Percentiles rank a stretch among this genome's conserved stretches.
phyloP scores from a whole-genome alignment of 2,113 vertebrate genomes.

The Osmerus eperlanus region DNA sequence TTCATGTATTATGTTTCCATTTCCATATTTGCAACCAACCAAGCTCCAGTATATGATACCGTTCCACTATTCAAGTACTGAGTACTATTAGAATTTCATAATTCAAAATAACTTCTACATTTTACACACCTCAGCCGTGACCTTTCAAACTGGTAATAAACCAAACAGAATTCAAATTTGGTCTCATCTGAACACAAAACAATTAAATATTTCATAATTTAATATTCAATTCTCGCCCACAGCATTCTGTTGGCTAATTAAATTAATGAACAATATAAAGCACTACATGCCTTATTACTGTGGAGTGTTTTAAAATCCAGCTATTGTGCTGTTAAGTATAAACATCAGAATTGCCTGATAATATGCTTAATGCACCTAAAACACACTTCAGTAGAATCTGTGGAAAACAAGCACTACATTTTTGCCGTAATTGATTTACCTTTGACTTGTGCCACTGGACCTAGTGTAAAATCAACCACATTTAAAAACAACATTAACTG shows the following conservation, averaged over 20 bases:
- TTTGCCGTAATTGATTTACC: constrained; percentile 64
- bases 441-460: constrained; percentile 40
- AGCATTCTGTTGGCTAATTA: constrained; percentile 48
- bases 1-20: too few relatives aligned
- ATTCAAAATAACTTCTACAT: too few relatives aligned
- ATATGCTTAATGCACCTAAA: constrained; percentile 43
- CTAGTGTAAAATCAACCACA: constrained; percentile 46
- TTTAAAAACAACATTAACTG: constrained; percentile 25
- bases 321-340: constrained; percentile 38
- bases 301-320: constrained; percentile 42
- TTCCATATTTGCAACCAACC: too few relatives aligned
- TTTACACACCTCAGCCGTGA: too few relatives aligned
- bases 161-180: constrained; percentile 1
- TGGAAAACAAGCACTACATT: constrained; percentile 36
- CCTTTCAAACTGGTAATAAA: too few relatives aligned
- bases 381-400: constrained; percentile 35
- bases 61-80: too few relatives aligned
- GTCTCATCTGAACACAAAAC: constrained; percentile 23
- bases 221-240: constrained; percentile 30
- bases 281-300: constrained; percentile 38
- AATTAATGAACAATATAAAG: constrained; percentile 51
- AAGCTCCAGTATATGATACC: too few relatives aligned
- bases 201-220: constrained; percentile 11
- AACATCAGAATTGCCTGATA: constrained; percentile 49
- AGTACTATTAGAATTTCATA: too few relatives aligned